These are phyloP conservation scores for Epinotia brunnichana DNA, from an alignment of 2,888 invertebrate genomes.

Conservation along the genomic window DNA sequence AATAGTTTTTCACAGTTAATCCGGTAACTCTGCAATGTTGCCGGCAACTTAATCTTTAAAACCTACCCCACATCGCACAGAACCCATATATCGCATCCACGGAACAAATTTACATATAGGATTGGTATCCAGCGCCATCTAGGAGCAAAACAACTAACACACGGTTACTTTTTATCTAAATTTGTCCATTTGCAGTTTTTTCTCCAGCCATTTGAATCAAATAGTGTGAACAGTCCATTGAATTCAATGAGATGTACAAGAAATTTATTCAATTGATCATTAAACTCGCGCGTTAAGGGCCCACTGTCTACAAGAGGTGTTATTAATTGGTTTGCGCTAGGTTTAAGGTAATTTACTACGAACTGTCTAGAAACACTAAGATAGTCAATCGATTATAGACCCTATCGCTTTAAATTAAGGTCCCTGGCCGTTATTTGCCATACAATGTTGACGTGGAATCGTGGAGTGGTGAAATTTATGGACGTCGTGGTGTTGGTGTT, in stretches of 20 bases:
- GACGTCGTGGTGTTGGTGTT: slow-evolving; percentile 11
- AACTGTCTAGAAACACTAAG: not conserved
- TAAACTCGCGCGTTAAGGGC: slow-evolving; percentile 32
- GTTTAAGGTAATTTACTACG: slow-evolving; percentile 39
- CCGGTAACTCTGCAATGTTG: too few species aligned
- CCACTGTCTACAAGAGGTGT: slow-evolving; percentile 29
- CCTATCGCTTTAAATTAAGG: not conserved
- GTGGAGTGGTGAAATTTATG: slow-evolving; percentile 25
- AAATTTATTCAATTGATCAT: slow-evolving; percentile 48
- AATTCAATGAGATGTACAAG: slow-evolving; percentile 45
- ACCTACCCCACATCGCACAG: not conserved
- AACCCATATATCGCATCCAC: not conserved
- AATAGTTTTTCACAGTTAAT: too few species aligned
- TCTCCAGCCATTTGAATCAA: slow-evolving; percentile 41
- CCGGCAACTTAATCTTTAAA: not conserved
- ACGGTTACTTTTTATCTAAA: slow-evolving; percentile 35
- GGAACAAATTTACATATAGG: slow-evolving; percentile 9
- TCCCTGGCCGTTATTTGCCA: not conserved
- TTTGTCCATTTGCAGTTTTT: slow-evolving; percentile 37
- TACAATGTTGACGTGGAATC: not conserved
- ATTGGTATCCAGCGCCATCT: slow-evolving; percentile 22
- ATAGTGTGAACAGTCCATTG: slow-evolving; percentile 46
- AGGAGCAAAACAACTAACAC: not conserved
- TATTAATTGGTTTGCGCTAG: slow-evolving; percentile 37
- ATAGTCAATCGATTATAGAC: not conserved